phyloP scores from a whole-genome alignment of 2,113 vertebrate genomes.

The Connochaetes taurinus region DNA sequence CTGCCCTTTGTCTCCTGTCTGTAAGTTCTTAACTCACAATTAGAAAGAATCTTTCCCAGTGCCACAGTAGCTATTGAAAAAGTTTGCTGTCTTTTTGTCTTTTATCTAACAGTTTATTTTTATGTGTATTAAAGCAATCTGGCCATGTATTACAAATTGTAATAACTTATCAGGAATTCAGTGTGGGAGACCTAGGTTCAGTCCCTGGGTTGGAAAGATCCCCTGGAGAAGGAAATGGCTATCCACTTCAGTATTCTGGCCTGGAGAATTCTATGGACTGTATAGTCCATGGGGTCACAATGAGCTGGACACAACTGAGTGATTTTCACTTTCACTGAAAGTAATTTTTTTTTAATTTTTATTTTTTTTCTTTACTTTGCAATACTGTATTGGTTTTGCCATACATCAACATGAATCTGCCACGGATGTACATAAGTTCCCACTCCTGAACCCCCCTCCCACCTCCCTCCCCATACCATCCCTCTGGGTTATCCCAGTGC shows the following conservation, averaged over 20 bases:
- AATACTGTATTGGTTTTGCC: no score
- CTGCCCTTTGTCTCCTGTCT: not conserved
- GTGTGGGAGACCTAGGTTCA: not conserved
- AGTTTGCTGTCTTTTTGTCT: not conserved
- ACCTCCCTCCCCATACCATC: no score
- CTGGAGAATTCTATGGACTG: not conserved
- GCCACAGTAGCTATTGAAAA: not conserved
- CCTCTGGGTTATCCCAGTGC: no score
- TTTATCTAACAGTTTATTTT: slow-evolving; percentile 27
- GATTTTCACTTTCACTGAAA: not conserved
- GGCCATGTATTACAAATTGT: not conserved
- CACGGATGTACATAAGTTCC: no score
- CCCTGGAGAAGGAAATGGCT: not conserved
- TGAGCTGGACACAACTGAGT: not conserved
- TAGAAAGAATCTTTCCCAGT: slow-evolving; percentile 12
- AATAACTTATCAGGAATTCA: not conserved
- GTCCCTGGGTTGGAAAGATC: not conserved
- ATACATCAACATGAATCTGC: no score
- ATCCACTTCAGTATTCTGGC: not conserved
- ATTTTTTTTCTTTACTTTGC: no score
- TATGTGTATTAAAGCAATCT: not conserved
- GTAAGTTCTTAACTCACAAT: not conserved
- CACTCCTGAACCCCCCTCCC: no score
- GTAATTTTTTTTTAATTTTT: not conserved
- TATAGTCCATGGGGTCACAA: not conserved